Evolutionary conservation across 2,888 invertebrate genomes (phyloP).

Genomic region (Carabus problematicus): DNA sequence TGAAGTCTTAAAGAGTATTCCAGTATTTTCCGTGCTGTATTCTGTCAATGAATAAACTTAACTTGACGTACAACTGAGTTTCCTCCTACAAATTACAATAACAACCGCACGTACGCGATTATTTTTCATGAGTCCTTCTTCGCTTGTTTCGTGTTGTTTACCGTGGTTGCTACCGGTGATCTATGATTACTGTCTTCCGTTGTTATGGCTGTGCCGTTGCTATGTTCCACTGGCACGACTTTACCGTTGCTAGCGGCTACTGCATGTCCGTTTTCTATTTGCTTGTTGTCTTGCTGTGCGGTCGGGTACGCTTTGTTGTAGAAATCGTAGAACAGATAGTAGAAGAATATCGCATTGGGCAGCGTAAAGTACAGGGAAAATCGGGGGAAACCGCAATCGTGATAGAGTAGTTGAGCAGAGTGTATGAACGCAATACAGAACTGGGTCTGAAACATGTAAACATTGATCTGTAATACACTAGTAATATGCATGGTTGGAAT

Average conservation of each 20-base stretch:
- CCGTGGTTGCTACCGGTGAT: too few relatives aligned
- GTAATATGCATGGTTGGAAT: too few relatives aligned
- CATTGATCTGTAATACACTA: neutral
- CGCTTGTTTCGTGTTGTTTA: too few relatives aligned
- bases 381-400: conserved; percentile 88
- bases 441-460: conserved; percentile 73
- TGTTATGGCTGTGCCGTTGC: too few relatives aligned
- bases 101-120: too few relatives aligned
- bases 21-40: too few relatives aligned
- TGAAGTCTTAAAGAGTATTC: too few relatives aligned
- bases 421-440: conserved; percentile 89
- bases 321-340: conserved; percentile 90
- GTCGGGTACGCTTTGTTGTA: conserved; percentile 78
- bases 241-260: conserved; percentile 9
- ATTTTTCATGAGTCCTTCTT: too few relatives aligned
- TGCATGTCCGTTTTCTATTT: conserved; percentile 35
- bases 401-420: conserved; percentile 82
- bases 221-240: neutral
- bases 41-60: too few relatives aligned
- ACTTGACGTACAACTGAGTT: too few relatives aligned
- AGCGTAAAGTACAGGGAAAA: conserved; percentile 84
- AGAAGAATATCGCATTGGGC: conserved; percentile 91
- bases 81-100: too few relatives aligned
- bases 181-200: too few relatives aligned
- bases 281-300: conserved; percentile 27